These are phyloP conservation scores for Chelonoidis abingdonii DNA, from an alignment of 2,113 vertebrate genomes.

Conservation along the genomic window DNA sequence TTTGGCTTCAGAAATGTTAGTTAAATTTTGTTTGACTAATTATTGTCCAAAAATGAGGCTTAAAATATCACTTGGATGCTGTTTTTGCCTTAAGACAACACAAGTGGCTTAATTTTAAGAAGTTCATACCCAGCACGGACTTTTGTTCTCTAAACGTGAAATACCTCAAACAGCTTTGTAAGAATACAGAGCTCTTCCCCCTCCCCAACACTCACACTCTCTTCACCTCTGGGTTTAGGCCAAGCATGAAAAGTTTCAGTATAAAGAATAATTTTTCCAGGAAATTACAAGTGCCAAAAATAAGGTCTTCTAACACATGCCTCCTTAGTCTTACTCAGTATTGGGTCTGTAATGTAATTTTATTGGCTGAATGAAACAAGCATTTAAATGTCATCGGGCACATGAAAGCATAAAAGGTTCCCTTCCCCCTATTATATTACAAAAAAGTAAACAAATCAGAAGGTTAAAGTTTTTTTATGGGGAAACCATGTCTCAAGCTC, in stretches of 20 bases:
- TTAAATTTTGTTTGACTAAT: constrained; percentile 1
- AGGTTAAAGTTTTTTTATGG: not conserved
- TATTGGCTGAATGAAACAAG: not conserved
- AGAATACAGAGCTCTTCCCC: not conserved
- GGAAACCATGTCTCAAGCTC: not conserved
- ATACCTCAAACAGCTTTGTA: not conserved
- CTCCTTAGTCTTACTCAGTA: not conserved
- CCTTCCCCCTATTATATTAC: not conserved
- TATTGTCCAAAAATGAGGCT: constrained; percentile 18
- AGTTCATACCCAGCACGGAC: not conserved
- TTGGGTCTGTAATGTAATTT: not conserved
- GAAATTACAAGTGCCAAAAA: accelerated
- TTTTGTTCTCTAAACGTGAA: not conserved
- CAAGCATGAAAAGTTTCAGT: not conserved
- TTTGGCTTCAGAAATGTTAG: too few species aligned
- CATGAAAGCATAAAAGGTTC: accelerated
- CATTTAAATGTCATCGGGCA: not conserved
- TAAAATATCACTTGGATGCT: not conserved
- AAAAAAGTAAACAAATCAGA: accelerated
- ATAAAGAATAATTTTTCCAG: not conserved
- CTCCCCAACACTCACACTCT: not conserved
- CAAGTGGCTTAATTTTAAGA: not conserved
- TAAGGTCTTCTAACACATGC: not conserved
- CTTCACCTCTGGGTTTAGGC: not conserved
- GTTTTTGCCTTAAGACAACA: not conserved